Evolutionary conservation across 2,888 invertebrate species (phyloP), one percentile per base, ranked within the genome.

Genomic region (Mellilla xanthometata): DNA sequence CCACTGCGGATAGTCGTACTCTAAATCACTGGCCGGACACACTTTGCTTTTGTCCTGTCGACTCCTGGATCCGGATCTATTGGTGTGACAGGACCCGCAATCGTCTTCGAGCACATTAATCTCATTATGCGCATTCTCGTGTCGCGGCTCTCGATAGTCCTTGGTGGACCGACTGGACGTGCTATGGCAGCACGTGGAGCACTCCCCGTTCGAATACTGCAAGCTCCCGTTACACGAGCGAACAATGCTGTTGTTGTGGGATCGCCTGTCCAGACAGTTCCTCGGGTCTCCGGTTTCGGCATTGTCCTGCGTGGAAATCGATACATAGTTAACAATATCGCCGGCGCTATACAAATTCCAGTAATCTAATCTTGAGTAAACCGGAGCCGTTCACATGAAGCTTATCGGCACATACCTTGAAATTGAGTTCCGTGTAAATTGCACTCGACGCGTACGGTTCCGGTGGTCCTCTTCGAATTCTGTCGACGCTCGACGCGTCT

Each of bases 351-450:
- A 78, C 80, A 77, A 83, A 83, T 78, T 65, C 62, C 52, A 59
- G 69, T 65, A 75, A 79, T 74, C 73, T 79, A 76, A 85, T 85
- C 84, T 68, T 52, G 45, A 61, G 60, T 72, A 68, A 74, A 76
- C 67, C 6, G 72, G 60, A 58, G 52, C 54, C 60, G 45, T 75
- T 72, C 71, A 71, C 65, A 60, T 69, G 76, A 67, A 62, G 63
- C 75, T 84, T 87, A 87, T 87, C 86, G 64, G 52, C 49, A 54
- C 57, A 50, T 83, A 88, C 88, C 88, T 89, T 88, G 78, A 86
- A 89, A 74, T 88, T 89, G 76, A 89, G 88, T 78, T 89, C 88
- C 58, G 88, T 88, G 83, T 88, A 89, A 80, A 89, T 88, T 68
- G 89, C 89, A 62, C 76, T 89, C 43, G 89, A 88, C 23, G 88